Percentiles rank a stretch among this genome's conserved stretches.
phyloP scores from a whole-genome alignment of 2,888 invertebrate species.

The Nebria salina region DNA sequence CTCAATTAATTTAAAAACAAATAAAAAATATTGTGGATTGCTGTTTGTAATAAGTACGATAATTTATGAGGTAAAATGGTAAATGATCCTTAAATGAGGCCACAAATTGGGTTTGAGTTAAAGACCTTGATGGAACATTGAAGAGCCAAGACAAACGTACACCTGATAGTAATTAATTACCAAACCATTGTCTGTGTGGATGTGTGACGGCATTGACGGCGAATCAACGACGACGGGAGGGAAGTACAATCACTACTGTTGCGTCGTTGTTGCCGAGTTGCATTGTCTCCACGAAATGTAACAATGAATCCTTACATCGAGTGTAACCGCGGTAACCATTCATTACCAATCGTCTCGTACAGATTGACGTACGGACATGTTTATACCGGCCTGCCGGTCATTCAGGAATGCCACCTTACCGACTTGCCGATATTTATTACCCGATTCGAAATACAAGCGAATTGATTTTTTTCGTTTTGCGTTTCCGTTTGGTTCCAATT shows the following conservation, averaged over 20 bases:
- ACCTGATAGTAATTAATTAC: conserved; percentile 18
- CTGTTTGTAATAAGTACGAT: no score
- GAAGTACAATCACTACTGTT: background rate
- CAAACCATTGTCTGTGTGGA: background rate
- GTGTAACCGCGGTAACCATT: conserved; percentile 54
- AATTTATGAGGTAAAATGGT: background rate
- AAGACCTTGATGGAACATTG: background rate
- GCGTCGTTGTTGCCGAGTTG: conserved; percentile 7
- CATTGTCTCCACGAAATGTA: conserved; percentile 41
- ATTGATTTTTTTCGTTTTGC: conserved; percentile 30
- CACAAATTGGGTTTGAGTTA: conserved; percentile 8
- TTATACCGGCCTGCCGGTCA: conserved; percentile 59
- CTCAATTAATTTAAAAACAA: no score
- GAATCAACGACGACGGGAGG: background rate
- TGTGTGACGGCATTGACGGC: conserved; percentile 3
- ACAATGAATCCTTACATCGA: conserved; percentile 37
- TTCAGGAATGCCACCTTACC: conserved; percentile 59
- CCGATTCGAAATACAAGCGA: conserved; percentile 54
- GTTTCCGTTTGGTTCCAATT: conserved; percentile 30
- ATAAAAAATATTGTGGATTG: no score
- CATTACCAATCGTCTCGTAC: conserved; percentile 53
- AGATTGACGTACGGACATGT: conserved; percentile 58
- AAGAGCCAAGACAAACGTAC: conserved; percentile 10
- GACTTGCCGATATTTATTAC: conserved; percentile 57
- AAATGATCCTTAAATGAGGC: conserved; percentile 13